Conservation (phyloP, 2,888 invertebrate species). For the Yponomeuta cagnagella region DNA sequence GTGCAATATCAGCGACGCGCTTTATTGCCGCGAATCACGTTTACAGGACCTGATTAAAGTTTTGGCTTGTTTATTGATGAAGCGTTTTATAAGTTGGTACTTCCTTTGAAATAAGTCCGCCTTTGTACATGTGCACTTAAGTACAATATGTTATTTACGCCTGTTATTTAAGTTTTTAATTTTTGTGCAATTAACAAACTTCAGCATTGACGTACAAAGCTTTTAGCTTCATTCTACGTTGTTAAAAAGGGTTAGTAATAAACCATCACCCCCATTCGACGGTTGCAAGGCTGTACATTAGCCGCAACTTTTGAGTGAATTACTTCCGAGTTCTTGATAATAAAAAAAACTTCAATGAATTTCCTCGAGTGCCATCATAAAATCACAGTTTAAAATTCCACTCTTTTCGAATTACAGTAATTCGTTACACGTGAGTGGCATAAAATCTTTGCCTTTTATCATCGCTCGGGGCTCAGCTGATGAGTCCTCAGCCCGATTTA, state of each 20-base stretch:
- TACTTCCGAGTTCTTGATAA: neutral
- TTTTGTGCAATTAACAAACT: too few species aligned
- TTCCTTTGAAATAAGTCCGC: too few species aligned
- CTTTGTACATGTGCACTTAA: too few species aligned
- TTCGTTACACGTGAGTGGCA: constrained; percentile 10
- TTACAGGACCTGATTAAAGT: neutral
- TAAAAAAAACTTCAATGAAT: neutral
- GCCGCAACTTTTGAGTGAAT: neutral
- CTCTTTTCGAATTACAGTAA: neutral
- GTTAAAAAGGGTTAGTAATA: neutral
- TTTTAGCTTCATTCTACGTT: neutral
- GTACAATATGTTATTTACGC: too few species aligned
- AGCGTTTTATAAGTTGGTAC: neutral
- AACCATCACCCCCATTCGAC: neutral
- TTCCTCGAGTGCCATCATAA: neutral
- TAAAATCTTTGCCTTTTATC: constrained; percentile 14
- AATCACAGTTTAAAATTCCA: neutral
- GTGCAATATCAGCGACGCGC: neutral
- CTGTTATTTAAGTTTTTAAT: too few species aligned
- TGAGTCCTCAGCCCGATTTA: constrained; percentile 29
- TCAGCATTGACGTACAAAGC: too few species aligned
- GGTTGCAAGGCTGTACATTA: neutral
- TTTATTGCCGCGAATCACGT: constrained; percentile 6
- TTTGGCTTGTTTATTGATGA: neutral
- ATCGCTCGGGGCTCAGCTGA: constrained; percentile 21